Evolutionary conservation across 37 sponge, comb jelly and placozoan species (phyloP).

Genomic region (Cladorhizidae sp.): DNA sequence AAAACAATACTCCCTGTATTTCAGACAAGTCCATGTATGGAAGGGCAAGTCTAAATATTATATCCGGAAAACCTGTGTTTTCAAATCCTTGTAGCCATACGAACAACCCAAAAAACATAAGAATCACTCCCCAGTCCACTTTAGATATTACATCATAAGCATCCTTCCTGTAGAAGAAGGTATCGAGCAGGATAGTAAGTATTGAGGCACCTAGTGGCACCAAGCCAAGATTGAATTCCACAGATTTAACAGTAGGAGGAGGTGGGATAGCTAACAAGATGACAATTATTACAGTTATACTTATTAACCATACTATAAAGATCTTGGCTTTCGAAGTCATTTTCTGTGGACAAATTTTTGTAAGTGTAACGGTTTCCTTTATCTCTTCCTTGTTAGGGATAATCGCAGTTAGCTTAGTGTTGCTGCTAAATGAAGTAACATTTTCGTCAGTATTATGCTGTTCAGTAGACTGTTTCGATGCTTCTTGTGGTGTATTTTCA

Average conservation of each 20-base stretch:
- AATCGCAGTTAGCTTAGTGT: not conserved
- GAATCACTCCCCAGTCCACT: conserved; percentile 89
- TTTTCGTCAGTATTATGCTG: conserved; percentile 13
- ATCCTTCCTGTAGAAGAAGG: conserved; percentile 60
- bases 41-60: conserved; percentile 28
- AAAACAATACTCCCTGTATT: conserved; percentile 56
- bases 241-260: conserved; percentile 35
- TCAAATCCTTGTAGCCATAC: conserved; percentile 87
- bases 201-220: conserved; percentile 78
- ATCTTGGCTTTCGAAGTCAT: conserved; percentile 34
- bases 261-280: conserved; percentile 67
- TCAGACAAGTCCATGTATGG: conserved; percentile 47
- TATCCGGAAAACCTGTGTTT: conserved; percentile 54
- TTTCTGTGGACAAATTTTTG: not conserved
- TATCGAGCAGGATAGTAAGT: conserved; percentile 75
- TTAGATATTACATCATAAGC: conserved; percentile 73
- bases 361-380: not conserved
- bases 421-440: too few species aligned
- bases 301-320: conserved; percentile 51
- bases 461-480: not conserved
- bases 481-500: not conserved
- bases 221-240: conserved; percentile 82
- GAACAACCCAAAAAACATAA: conserved; percentile 90
- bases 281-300: conserved; percentile 54
- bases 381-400: not conserved